These are phyloP conservation scores for Campoletis sonorensis DNA, from an alignment of 1,140 invertebrate species.

Conservation along the genomic window DNA sequence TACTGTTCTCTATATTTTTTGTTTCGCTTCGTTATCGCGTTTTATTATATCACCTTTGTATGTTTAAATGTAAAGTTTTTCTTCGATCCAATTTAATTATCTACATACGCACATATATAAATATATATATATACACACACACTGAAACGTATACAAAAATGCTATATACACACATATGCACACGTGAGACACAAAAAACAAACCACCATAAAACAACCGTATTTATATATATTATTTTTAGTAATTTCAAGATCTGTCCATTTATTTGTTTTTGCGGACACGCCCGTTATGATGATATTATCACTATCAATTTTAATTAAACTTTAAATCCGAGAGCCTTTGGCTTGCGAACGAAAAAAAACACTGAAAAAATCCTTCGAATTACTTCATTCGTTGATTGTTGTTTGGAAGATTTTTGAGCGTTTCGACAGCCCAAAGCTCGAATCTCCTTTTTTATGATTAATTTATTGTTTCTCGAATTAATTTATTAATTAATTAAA, in stretches of 20 bases:
- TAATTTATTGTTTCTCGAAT: neutral
- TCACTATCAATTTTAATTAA: conserved; percentile 54
- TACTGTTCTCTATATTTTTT: neutral
- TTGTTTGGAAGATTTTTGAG: neutral
- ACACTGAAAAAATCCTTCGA: conserved; percentile 4
- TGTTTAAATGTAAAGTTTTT: conserved; percentile 20
- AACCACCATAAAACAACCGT: neutral
- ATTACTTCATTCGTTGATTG: conserved; percentile 45
- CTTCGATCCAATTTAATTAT: conserved; percentile 14
- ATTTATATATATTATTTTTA: conserved; percentile 53
- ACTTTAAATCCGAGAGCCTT: too few relatives aligned
- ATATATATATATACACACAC: conserved; percentile 34
- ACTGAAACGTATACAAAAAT: conserved; percentile 20
- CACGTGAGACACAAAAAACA: conserved; percentile 41
- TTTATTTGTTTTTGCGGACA: conserved; percentile 56
- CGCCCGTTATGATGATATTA: conserved; percentile 56
- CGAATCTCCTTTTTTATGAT: conserved; percentile 12
- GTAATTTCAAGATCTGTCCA: conserved; percentile 55
- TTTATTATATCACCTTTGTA: neutral
- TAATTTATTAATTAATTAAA: neutral
- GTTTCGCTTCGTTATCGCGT: conserved; percentile 20
- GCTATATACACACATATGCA: neutral
- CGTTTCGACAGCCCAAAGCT: conserved; percentile 2
- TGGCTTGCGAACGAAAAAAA: too few relatives aligned
- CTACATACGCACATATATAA: conserved; percentile 42